phyloP scores from a whole-genome alignment of 1,140 invertebrate genomes.

The Pissodes strobi region DNA sequence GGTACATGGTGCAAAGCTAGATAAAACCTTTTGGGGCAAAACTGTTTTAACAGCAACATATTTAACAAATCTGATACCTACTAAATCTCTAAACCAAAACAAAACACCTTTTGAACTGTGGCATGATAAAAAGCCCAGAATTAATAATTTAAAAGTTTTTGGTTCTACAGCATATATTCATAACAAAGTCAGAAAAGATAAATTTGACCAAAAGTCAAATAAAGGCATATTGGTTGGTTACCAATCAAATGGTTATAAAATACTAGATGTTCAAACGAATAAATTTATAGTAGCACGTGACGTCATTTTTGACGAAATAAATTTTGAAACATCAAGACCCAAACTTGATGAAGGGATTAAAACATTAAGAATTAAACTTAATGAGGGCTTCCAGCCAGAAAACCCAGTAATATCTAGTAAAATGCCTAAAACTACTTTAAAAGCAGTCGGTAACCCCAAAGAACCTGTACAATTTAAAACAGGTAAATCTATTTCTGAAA shows the following conservation, averaged over 20 bases:
- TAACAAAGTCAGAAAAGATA: conserved; percentile 53
- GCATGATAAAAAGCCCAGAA: conserved; percentile 55
- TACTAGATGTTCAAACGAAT: not conserved
- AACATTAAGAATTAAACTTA: too few relatives aligned
- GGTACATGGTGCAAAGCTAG: conserved; percentile 48
- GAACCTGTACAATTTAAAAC: not conserved
- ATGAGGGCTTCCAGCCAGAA: not conserved
- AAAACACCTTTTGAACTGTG: conserved; percentile 59
- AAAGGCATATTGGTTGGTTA: conserved; percentile 55
- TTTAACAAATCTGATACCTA: conserved; percentile 57
- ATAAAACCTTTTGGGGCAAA: conserved; percentile 54
- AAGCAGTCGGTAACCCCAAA: not conserved
- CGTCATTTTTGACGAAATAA: conserved; percentile 1
- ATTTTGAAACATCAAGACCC: not conserved
- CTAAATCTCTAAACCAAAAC: conserved; percentile 48
- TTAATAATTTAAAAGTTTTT: conserved; percentile 59
- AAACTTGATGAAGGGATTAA: too few relatives aligned
- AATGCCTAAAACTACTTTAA: not conserved
- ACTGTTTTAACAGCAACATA: conserved; percentile 53
- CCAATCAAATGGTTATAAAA: conserved; percentile 56
- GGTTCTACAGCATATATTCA: conserved; percentile 56
- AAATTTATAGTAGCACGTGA: not conserved
- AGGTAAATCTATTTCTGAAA: not conserved
- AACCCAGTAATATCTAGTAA: not conserved
- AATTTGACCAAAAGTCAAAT: conserved; percentile 57